These are phyloP conservation scores for Sinopyrophorus schimmeli DNA, from an alignment of 2,888 invertebrate genomes.

Conservation along the genomic window DNA sequence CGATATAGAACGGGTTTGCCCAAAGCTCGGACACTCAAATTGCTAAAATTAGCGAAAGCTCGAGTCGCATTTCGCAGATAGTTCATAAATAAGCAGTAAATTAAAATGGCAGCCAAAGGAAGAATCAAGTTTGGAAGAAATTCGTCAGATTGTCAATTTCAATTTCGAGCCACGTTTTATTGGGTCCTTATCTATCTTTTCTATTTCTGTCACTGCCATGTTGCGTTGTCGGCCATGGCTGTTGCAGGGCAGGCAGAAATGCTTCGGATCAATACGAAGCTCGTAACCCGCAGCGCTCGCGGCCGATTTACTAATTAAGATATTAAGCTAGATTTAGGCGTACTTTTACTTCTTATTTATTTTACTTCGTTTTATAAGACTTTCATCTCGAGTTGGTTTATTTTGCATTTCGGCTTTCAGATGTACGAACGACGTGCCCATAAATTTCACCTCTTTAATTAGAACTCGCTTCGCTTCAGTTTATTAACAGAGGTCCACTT, in stretches of 20 bases:
- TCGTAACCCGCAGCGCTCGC: conserved; percentile 38
- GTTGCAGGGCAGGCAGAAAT: conserved; percentile 35
- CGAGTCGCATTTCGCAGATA: too few species aligned
- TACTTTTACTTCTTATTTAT: conserved; percentile 27
- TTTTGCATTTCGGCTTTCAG: conserved; percentile 16
- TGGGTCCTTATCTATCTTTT: conserved; percentile 31
- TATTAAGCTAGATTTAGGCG: conserved; percentile 36
- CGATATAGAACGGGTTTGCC: too few species aligned
- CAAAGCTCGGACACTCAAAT: too few species aligned
- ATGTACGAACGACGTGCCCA: too few species aligned
- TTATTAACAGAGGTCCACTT: too few species aligned
- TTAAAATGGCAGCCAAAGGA: too few species aligned
- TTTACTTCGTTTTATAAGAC: conserved; percentile 15
- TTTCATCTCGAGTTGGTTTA: conserved; percentile 16
- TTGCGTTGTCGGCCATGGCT: conserved; percentile 37
- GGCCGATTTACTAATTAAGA: conserved; percentile 43
- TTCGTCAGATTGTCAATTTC: conserved; percentile 12
- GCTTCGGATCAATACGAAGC: conserved; percentile 41
- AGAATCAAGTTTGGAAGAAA: conserved; percentile 10
- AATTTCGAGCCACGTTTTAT: conserved; percentile 17
- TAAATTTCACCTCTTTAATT: too few species aligned
- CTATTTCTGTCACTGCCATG: conserved; percentile 28
- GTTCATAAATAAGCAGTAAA: too few species aligned
- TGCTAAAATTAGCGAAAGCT: too few species aligned
- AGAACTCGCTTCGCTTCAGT: too few species aligned